Base-by-base conservation (phyloP, 2,888 invertebrate species). In the Chrysolina americana region DNA sequence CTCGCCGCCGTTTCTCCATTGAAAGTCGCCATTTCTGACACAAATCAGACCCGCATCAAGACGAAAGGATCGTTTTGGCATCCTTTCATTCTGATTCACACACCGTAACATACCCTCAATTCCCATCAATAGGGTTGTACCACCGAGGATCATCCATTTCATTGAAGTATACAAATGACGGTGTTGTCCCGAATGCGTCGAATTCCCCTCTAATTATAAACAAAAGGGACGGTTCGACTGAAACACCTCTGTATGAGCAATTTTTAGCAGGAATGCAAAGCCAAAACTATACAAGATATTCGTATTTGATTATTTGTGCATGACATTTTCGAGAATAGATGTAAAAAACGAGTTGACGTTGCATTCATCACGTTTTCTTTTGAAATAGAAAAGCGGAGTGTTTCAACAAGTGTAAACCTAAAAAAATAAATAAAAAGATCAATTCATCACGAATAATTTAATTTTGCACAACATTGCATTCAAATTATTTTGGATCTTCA, bases 41-140 rank as follows among this genome's bases (percentile, higher is more conserved):
- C 69, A 65, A 73, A 65, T 69, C 73, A 69, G 69, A 69, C 69
- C 73, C 73, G 69, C 65, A 65, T 69, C 73, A 62, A 69, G 69
- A 47, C 65, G 36, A 59, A 73, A 73, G 69, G 69, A 69, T 65
- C 53, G 73, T 65, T 65, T 73, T 65, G 69, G 69, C 56, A 73
- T 69, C 65, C 69, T 65, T 47, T 47, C 69, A 73, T 73, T 73
- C 65, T 41, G 50, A 73, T 36, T 65, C 69, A 73, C 73, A 23
- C 56, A 73, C 73, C 73, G 73, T 73, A 69, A 68, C 69, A 69
- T 11, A 73, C 65, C 73, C 73, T 66, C 69, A 36, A 73, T 69
- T 59, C 56, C 65, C 36, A 50, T 50, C 64, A 28, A 68, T 64
- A 64, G 72, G 59, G 8, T 28, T 28, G 13, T 48, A 66, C 53